Evolutionary conservation across 2,888 invertebrate species (phyloP), one percentile per base, ranked within the genome.

Genomic region (Bombyx huttoni): DNA sequence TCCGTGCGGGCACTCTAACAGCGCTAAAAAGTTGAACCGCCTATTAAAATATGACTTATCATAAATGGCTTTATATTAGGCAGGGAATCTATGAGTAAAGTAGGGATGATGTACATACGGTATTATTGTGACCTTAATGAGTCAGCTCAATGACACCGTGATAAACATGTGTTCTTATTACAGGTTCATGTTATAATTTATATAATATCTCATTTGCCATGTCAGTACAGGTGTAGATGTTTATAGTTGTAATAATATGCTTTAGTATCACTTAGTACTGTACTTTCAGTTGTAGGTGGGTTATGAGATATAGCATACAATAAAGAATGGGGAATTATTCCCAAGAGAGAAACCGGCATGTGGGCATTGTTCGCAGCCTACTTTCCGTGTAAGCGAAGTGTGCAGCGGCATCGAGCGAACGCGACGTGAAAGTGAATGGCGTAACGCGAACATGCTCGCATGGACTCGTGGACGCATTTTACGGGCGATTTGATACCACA

Each of bases 381-480:
- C 83, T 87, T 88, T 86, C 78, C 67, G 82, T 74, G 70, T 62
- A 61, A 68, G 65, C 59, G 61, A 64, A 63, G 68, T 64, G 68
- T 68, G 62, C 55, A 60, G 68, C 63, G 61, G 59, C 59, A 59
- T 67, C 71, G 62, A 66, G 63, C 68, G 65, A 68, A 60, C 61
- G 61, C 62, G 56, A 66, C 75, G 86, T 79, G 87, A 87, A 86
- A 88, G 87, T 87, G 86, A 88, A 85, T 85, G 85, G 81, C 73
- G 73, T 75, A 80, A 78, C 40, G 12, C 40, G 40, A 40, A 40
- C 40, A 40, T 40, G 73, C 64, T 63, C 64, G 66, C 66, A 65
- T 65, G 68, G 64, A 66, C 70, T 72, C 66, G 68, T 74, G 73
- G 69, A 74, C 75, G 70, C 67, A 68, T 75, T 83, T 79, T 75